These are phyloP conservation scores for Takifugu flavidus DNA, from an alignment of 2,113 vertebrate genomes.

Conservation along the genomic window DNA sequence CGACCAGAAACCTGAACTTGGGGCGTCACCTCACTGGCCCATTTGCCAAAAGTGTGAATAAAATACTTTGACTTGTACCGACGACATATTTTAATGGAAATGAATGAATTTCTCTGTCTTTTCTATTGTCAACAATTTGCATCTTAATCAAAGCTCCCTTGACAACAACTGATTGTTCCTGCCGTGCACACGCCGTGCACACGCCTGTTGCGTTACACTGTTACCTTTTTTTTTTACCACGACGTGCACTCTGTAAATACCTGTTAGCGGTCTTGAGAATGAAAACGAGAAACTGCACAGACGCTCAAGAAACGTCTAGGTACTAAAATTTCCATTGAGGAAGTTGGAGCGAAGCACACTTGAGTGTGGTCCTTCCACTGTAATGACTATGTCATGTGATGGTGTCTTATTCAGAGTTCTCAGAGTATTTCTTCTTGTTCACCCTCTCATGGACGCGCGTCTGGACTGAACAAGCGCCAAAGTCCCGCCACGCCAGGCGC, in stretches of 20 bases:
- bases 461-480: constrained; percentile 11
- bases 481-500: background rate
- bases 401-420: constrained; percentile 65
- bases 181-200: background rate
- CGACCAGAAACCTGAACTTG: no score
- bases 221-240: constrained; percentile 28
- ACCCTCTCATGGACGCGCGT: background rate
- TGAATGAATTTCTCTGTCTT: constrained; percentile 49
- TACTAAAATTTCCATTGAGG: constrained; percentile 73
- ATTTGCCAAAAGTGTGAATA: background rate
- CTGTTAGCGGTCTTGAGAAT: constrained; percentile 60
- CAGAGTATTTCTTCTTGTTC: constrained; percentile 38
- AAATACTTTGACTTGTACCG: background rate
- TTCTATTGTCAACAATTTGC: constrained; percentile 26
- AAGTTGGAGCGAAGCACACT: constrained; percentile 62
- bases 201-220: constrained; percentile 11
- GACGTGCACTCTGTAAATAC: constrained; percentile 45
- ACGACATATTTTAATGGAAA: constrained; percentile 4
- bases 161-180: no score
- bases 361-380: constrained; percentile 53
- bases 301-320: constrained; percentile 55
- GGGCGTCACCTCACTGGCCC: background rate
- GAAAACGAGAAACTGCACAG: constrained; percentile 40
- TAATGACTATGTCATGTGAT: constrained; percentile 82
- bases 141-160: constrained; percentile 13